Percentiles rank a stretch among this genome's conserved stretches.
Conservation (phyloP, 2,888 invertebrate species). For the Hemicrepidius hirtus region DNA sequence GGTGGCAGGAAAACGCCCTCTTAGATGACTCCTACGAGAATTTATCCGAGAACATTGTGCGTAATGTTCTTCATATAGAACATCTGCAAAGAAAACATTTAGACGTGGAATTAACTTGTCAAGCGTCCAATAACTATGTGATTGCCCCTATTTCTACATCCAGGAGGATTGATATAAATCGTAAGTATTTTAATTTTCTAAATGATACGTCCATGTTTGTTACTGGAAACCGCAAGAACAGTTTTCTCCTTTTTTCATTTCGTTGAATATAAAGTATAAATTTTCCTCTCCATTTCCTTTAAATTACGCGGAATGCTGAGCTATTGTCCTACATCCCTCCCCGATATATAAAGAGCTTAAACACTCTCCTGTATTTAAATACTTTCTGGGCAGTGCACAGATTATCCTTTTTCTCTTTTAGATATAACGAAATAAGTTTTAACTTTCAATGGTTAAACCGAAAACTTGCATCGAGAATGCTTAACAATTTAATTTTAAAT, state of each 20-base stretch:
- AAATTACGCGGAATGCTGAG: conserved; percentile 44
- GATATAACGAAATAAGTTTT: not conserved
- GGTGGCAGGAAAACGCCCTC: conserved; percentile 84
- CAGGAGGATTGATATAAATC: conserved; percentile 80
- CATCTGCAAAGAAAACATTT: conserved; percentile 80
- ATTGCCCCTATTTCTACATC: conserved; percentile 80
- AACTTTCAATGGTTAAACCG: not conserved
- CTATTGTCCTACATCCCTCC: conserved; percentile 40
- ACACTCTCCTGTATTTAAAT: conserved; percentile 38
- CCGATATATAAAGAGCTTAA: conserved; percentile 43
- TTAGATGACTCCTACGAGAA: conserved; percentile 81
- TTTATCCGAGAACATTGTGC: conserved; percentile 78
- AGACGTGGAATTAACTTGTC: conserved; percentile 80
- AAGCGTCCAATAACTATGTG: conserved; percentile 82
- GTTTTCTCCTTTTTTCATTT: conserved; percentile 35
- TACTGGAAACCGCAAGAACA: conserved; percentile 25
- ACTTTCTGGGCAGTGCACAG: conserved; percentile 20
- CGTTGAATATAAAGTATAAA: conserved; percentile 46
- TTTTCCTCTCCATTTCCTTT: conserved; percentile 46
- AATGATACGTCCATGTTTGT: conserved; percentile 38
- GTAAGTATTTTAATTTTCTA: conserved; percentile 74
- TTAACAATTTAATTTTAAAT: conserved; percentile 34
- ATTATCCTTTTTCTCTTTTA: conserved; percentile 19
- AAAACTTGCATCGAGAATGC: not conserved
- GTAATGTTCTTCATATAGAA: conserved; percentile 80